These are phyloP conservation scores for Bos indicus DNA, from an alignment of 2,113 vertebrate species.

Conservation along the genomic window DNA sequence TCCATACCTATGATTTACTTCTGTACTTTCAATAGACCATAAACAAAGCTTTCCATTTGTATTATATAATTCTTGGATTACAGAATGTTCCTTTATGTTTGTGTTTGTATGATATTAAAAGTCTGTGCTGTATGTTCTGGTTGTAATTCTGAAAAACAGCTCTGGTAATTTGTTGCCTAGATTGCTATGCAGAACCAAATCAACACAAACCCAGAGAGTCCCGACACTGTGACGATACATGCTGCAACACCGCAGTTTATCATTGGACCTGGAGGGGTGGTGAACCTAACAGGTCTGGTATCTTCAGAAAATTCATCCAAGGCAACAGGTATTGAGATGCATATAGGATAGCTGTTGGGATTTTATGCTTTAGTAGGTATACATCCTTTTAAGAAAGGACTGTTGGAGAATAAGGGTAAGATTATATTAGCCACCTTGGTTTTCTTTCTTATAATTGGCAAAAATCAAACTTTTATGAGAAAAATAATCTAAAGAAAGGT, in stretches of 20 bases:
- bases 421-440: not conserved
- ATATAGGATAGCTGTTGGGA: constrained; percentile 64
- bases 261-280: constrained; percentile 90
- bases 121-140: not conserved
- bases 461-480: not conserved
- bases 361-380: constrained; percentile 58
- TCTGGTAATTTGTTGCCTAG: constrained; percentile 73
- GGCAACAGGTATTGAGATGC: constrained; percentile 76
- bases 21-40: not conserved
- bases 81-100: not conserved
- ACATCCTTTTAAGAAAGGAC: constrained; percentile 60
- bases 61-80: not conserved
- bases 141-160: constrained; percentile 40
- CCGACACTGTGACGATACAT: constrained; percentile 90
- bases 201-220: constrained; percentile 90
- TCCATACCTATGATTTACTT: not conserved
- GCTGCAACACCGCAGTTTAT: constrained; percentile 89
- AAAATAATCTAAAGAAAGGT: constrained; percentile 21
- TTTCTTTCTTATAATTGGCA: not conserved
- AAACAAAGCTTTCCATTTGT: not conserved
- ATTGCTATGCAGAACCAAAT: constrained; percentile 95
- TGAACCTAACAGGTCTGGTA: constrained; percentile 89
- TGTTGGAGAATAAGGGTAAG: constrained; percentile 68
- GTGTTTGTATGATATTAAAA: not conserved
- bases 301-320: constrained; percentile 78